Base-by-base conservation (phyloP, 1,140 invertebrate species). In the Microplitis mediator region DNA sequence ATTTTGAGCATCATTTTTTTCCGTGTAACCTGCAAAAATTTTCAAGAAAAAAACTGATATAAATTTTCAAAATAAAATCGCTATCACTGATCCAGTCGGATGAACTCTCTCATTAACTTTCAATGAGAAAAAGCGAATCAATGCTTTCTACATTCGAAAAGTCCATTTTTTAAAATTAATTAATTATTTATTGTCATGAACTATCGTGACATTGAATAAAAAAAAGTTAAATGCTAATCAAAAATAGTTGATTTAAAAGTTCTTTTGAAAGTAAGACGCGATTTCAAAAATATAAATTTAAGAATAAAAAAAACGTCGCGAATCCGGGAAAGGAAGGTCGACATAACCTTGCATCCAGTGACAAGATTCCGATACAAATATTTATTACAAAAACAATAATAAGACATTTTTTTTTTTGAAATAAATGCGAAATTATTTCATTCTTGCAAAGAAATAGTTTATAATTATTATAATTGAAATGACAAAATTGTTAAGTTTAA, bases 291-390 rank as follows among this genome's bases (percentile, higher is more conserved):
- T 23, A 23, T 23, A 23, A 23, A 23, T 23, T 23, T 23, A 23
- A 23, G 23, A 23, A 23, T 0, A 23, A 23, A 23, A 23, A 23
- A 23, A 23, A 23, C 2, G 23, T 23, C 23, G 23, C 56, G 34
- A 62, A 51, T 50, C 35, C 58, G 61, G 36, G 50, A 63, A 45
- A 60, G 69, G 58, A 70, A 70, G 69, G 69, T 70, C 60, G 32
- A n/a, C 32, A 35, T 70, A 61, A 70, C 69, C 69, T 70, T 70
- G 69, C 60, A 58, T 62, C 35, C 8, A 50, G 45, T 60, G 62
- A 70, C 58, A 70, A 56, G 56, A 31, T 36, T 34, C 34, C 11
- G 5, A 61, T 36, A 61, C 34, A 56, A 32, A 39, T 60, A 61
- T 16, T 16, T 23, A 13, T 51, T 8, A 31, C 23, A 8, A 54